Conservation (phyloP, 2,888 invertebrate genomes). For the Pachliopta kotzebuea region DNA sequence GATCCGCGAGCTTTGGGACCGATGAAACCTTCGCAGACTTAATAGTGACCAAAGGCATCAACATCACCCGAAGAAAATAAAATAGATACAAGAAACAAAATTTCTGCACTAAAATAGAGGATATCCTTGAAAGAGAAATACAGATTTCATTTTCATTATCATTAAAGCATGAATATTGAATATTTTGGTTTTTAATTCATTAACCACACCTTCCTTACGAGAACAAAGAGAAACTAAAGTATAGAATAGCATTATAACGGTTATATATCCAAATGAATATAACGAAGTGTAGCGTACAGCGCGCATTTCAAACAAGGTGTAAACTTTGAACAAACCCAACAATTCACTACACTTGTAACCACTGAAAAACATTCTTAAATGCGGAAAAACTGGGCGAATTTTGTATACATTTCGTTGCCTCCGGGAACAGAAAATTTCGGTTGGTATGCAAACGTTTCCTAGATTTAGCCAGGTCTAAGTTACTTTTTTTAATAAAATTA, state of each 20-base stretch:
- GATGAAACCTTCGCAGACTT: no score
- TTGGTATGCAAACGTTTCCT: conserved; percentile 26
- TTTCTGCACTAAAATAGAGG: no score
- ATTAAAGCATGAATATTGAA: no score
- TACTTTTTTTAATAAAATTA: conserved; percentile 26
- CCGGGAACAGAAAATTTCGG: conserved; percentile 22
- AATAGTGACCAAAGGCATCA: no score
- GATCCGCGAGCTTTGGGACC: no score
- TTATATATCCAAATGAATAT: neutral
- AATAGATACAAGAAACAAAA: no score
- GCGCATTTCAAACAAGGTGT: conserved; percentile 2
- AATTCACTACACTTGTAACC: conserved; percentile 17
- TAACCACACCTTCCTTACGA: no score
- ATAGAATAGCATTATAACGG: neutral
- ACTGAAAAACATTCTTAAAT: conserved; percentile 18
- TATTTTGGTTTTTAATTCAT: no score
- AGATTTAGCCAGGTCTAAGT: conserved; percentile 19
- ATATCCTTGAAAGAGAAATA: no score
- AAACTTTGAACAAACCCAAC: conserved; percentile 12
- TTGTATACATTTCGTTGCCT: conserved; percentile 18
- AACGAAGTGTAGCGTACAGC: neutral
- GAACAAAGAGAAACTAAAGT: neutral
- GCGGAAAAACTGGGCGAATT: conserved; percentile 18
- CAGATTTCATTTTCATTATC: no score
- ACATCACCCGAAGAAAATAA: no score